Conservation (phyloP, 2,113 vertebrate species). For the Budorcas taxicolor region DNA sequence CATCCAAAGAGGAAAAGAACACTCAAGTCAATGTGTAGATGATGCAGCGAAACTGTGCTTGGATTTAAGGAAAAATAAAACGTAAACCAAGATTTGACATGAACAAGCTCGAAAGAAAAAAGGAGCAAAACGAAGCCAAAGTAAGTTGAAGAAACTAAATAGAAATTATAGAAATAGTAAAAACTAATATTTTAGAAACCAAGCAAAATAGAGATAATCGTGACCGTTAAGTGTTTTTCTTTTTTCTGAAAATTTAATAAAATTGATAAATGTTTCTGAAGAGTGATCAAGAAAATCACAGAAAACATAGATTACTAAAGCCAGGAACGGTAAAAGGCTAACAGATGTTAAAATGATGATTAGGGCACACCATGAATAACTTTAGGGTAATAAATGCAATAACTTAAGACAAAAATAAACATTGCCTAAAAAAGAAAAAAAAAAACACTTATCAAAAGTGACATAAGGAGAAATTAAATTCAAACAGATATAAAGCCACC, state of each 20-base stretch:
- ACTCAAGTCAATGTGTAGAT: fast-evolving
- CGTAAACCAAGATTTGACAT: not conserved
- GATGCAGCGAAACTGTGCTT: not conserved
- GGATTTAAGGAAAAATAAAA: not conserved
- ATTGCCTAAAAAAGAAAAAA: not conserved
- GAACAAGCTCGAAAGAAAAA: not conserved
- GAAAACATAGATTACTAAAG: not conserved
- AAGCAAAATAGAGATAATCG: no score
- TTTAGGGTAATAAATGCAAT: not conserved
- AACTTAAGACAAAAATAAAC: not conserved
- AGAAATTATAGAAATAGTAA: not conserved
- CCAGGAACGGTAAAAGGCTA: no score
- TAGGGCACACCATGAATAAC: not conserved
- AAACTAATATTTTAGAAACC: not conserved
- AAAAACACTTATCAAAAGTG: not conserved
- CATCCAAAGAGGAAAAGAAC: not conserved
- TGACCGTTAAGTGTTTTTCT: not conserved
- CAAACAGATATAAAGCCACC: not conserved
- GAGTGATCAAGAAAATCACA: not conserved
- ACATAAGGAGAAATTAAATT: not conserved
- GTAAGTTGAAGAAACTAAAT: not conserved
- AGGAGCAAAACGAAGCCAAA: not conserved
- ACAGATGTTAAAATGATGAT: not conserved
- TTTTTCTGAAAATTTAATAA: not conserved
- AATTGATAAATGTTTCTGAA: not conserved